These are phyloP conservation scores for Clarias magur DNA, from an alignment of 2,113 vertebrate species.

Conservation along the genomic window DNA sequence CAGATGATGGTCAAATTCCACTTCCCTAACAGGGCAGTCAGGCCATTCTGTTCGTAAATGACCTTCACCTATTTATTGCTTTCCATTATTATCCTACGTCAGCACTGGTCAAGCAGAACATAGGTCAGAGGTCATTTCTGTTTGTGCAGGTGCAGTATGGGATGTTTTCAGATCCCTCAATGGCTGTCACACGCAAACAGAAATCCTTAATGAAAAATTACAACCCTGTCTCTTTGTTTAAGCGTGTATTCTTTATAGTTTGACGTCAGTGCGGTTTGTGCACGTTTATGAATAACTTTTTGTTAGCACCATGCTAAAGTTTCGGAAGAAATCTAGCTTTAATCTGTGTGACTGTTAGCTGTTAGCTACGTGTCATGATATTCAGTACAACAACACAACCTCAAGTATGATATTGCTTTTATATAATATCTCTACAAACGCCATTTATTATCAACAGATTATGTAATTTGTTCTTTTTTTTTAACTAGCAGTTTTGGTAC, in stretches of 20 bases:
- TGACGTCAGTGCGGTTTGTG: neutral
- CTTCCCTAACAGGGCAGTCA: neutral
- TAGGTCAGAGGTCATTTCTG: slow-evolving; percentile 42
- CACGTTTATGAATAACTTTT: neutral
- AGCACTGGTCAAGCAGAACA: slow-evolving; percentile 19
- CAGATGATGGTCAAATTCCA: slow-evolving; percentile 5
- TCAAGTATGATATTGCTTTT: too few species aligned
- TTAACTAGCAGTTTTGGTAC: too few species aligned
- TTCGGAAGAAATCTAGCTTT: neutral
- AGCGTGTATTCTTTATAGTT: neutral
- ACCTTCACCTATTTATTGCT: slow-evolving; percentile 5
- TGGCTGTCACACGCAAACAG: neutral
- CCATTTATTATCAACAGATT: too few species aligned
- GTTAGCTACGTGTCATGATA: too few species aligned
- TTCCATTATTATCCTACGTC: neutral
- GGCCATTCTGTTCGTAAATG: neutral
- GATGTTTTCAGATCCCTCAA: slow-evolving; percentile 13
- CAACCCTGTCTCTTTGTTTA: neutral
- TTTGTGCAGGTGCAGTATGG: slow-evolving; percentile 52
- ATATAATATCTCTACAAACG: too few species aligned
- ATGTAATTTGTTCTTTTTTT: too few species aligned
- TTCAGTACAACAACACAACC: too few species aligned
- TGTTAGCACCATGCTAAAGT: neutral
- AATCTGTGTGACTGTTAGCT: too few species aligned
- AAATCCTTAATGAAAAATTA: slow-evolving; percentile 38